Evolutionary conservation across 1,140 invertebrate species (phyloP), one percentile per base, ranked within the genome.

Genomic region (Heliconius nattereri): DNA sequence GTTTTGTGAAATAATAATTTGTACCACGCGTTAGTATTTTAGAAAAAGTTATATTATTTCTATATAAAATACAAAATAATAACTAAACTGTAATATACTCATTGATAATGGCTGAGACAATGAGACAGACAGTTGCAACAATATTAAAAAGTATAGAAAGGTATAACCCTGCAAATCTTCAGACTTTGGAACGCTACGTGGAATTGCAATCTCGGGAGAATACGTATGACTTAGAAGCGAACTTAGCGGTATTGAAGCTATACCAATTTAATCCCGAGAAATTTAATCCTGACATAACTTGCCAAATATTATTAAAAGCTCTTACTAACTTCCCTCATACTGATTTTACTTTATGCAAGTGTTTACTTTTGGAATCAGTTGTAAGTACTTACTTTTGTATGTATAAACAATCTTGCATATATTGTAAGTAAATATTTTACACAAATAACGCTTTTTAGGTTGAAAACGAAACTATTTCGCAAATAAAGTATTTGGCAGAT

Each of bases 291-390:
- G 96, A 97, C 73, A 97, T 99, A 26, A 98, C 97, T 7, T 93
- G 94, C 75, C 96, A 98, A 85, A 99, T 99, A 90, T 94, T 99
- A 13, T 89, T 99, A 73, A 99, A 99, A 91, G 98, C 98, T 3
- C 94, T 99, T 13, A 99, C 98, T 16, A 99, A 99, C 95, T 96
- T 99, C 81, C 99, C 99, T 11, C 98, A 99, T 86, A 98, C 98
- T 23, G 99, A 99, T 95, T 99, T 99, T 92, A 98, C 98, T 40
- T 94, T 99, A 60, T 99, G 98, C 95, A 99, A 99, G 95, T 99
- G 98, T 94, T 95, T 99, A 40, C 95, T 99, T 75, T 97, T 97
- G 83, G 97, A 98, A 85, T 96, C 96, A 90, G 97, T 98, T 92
- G 98, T 98, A 95, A 95, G 95, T 89, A 83, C 40, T 80, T 54